These are phyloP conservation scores for Hyles lineata DNA, from an alignment of 2,888 invertebrate genomes.

Conservation along the genomic window DNA sequence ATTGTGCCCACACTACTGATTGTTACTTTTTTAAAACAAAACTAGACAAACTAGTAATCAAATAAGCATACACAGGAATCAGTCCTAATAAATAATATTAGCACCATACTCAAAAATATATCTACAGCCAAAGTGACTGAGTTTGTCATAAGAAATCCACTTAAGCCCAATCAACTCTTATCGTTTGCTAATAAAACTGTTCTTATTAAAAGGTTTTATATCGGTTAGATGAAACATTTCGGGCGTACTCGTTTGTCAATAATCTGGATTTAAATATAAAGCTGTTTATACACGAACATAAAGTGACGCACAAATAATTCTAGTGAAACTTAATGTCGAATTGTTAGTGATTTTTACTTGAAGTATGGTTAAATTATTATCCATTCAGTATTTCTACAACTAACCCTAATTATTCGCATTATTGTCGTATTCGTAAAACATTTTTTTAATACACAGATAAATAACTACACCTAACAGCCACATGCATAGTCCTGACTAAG, in stretches of 20 bases:
- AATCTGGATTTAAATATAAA: neutral
- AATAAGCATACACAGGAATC: neutral
- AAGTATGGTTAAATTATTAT: too few relatives aligned
- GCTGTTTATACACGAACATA: neutral
- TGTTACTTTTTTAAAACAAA: neutral
- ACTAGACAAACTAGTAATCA: neutral
- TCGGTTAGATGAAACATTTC: slow-evolving; percentile 1
- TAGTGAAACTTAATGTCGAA: too few relatives aligned
- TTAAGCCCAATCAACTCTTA: slow-evolving; percentile 8
- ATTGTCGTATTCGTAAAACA: too few relatives aligned
- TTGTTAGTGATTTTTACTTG: too few relatives aligned
- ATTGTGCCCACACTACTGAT: too few relatives aligned
- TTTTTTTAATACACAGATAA: too few relatives aligned
- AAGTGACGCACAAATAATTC: too few relatives aligned
- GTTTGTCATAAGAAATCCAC: neutral
- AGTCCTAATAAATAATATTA: neutral
- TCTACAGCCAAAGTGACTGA: neutral
- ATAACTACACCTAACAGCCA: too few relatives aligned
- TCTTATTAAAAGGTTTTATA: slow-evolving; percentile 10
- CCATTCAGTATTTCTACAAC: too few relatives aligned
- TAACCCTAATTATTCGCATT: too few relatives aligned
- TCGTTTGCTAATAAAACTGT: slow-evolving; percentile 9
- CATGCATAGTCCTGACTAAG: too few relatives aligned
- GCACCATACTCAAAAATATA: neutral
- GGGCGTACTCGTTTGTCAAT: neutral